A percentile compares a stretch with the other conserved stretches of the same genome.
phyloP scores from a whole-genome alignment of 30 jellyfish, hydroid and myxozoan genomes.

The Mastigias papua region DNA sequence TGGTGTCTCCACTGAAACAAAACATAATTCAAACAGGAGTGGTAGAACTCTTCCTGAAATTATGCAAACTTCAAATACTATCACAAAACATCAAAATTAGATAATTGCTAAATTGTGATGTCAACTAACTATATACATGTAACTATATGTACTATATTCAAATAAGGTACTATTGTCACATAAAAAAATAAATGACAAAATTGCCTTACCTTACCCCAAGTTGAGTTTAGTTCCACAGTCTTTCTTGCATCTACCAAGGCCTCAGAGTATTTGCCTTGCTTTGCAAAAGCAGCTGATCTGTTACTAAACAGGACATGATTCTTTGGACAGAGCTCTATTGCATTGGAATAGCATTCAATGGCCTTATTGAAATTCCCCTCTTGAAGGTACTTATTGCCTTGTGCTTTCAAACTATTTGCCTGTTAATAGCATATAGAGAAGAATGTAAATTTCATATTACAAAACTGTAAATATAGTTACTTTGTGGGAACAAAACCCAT shows the following conservation, averaged over 20 bases:
- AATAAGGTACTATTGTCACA: no score
- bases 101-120: no score
- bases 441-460: not conserved
- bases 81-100: no score
- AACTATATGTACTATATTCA: no score
- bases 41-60: no score
- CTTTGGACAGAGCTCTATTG: constrained; percentile 92
- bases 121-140: no score
- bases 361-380: constrained; percentile 90
- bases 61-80: no score
- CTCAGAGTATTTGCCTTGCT: constrained; percentile 82
- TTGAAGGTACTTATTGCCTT: constrained; percentile 91
- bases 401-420: constrained; percentile 85
- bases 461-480: no score
- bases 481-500: no score
- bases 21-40: no score
- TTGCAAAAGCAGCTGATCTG: constrained; percentile 99
- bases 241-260: constrained; percentile 97
- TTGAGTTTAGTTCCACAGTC: constrained; percentile 94
- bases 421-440: not conserved
- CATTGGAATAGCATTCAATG: constrained; percentile 84
- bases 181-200: no score
- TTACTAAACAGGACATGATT: constrained; percentile 97
- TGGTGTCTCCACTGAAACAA: no score
- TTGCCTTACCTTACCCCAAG: constrained; percentile 98